A percentile compares a stretch with the other conserved stretches of the same genome.
Conservation (phyloP, 2,113 vertebrate species). For the Nerophis lumbriciformis region DNA sequence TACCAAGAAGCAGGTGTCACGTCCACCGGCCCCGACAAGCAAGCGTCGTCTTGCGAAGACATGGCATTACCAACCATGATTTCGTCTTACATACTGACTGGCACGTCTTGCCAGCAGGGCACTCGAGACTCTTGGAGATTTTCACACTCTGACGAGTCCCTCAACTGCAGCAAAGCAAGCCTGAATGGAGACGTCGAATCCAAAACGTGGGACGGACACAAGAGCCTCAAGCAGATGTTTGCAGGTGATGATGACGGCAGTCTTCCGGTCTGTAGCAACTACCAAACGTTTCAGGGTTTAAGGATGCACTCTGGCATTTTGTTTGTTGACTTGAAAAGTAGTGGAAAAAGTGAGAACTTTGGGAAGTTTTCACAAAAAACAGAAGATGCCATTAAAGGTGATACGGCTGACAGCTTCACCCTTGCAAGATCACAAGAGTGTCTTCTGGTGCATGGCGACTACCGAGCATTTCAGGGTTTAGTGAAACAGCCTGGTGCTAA, state of each 20-base stretch:
- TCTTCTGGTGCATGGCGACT: no score
- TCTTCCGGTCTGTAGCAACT: no score
- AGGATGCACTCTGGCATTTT: no score
- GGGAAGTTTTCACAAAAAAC: no score
- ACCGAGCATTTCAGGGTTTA: no score
- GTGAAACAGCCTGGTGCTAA: no score
- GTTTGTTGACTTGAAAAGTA: no score
- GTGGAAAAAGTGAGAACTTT: no score
- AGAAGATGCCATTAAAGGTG: no score
- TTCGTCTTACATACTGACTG: conserved; percentile 16
- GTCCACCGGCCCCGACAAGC: conserved; percentile 1
- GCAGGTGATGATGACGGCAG: background rate
- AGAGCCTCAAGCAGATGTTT: background rate
- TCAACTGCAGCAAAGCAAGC: conserved; percentile 4
- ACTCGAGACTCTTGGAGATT: conserved; percentile 15
- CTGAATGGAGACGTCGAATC: background rate
- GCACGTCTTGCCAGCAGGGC: conserved; percentile 38
- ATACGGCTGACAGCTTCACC: no score
- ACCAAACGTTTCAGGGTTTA: no score
- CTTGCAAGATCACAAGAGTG: no score
- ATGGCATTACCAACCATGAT: background rate
- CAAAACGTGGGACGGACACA: conserved; percentile 10
- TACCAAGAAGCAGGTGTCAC: conserved; percentile 8
- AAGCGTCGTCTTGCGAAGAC: conserved; percentile 2
- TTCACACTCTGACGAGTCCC: conserved; percentile 19